Percentiles rank a stretch among this genome's conserved stretches.
Evolutionary conservation across 1,140 invertebrate species (phyloP).

Genomic region (Ridgeia piscesae): DNA sequence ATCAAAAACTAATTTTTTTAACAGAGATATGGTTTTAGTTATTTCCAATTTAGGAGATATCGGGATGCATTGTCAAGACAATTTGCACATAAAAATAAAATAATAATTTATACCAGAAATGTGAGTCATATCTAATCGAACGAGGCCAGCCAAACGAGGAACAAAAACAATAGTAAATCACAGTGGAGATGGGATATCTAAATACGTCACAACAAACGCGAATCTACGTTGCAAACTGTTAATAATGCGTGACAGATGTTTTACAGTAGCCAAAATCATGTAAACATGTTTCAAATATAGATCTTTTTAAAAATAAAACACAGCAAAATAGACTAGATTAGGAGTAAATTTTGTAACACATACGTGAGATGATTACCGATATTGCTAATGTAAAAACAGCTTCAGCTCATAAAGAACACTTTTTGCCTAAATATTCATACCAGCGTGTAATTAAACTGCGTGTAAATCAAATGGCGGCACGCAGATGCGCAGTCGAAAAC

Average conservation of each 20-base stretch:
- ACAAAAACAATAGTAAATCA: too few relatives aligned
- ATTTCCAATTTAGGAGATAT: too few relatives aligned
- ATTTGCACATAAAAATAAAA: too few relatives aligned
- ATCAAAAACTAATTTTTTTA: too few relatives aligned
- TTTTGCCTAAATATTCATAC: background rate
- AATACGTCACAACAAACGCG: background rate
- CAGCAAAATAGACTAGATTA: background rate
- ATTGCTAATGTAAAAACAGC: too few relatives aligned
- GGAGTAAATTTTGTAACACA: background rate
- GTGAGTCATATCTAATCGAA: too few relatives aligned
- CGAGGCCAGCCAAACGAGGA: too few relatives aligned
- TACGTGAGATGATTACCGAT: background rate
- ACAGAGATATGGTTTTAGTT: too few relatives aligned
- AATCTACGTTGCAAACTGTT: background rate
- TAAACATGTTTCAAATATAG: background rate
- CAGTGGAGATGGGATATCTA: too few relatives aligned
- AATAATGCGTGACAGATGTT: background rate
- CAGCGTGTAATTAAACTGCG: background rate
- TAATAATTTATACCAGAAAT: too few relatives aligned
- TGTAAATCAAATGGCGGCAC: background rate
- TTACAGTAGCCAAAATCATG: background rate
- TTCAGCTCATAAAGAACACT: background rate
- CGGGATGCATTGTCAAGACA: too few relatives aligned
- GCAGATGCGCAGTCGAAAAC: background rate
- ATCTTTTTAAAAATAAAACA: background rate